Evolutionary conservation across 2,113 vertebrate genomes (phyloP).

Genomic region (Chrysemys picta): DNA sequence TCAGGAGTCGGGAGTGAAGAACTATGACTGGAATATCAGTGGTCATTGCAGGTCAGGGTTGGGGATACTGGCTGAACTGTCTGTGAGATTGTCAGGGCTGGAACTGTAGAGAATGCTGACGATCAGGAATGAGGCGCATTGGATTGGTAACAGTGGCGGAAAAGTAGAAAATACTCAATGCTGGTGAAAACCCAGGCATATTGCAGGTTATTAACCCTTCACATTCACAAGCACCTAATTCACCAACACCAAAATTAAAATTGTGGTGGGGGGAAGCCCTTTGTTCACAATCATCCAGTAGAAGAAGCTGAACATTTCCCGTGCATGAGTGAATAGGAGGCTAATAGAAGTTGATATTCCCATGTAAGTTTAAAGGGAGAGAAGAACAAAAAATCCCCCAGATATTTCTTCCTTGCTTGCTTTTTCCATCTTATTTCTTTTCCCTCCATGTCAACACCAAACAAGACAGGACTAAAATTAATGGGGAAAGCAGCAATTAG

Average conservation of each 20-base stretch:
- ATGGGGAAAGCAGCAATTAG: slow-evolving; percentile 99
- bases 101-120: neutral
- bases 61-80: neutral
- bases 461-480: slow-evolving; percentile 94
- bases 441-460: slow-evolving; percentile 87
- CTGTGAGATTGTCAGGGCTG: neutral
- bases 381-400: slow-evolving; percentile 34
- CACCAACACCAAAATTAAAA: neutral
- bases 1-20: neutral
- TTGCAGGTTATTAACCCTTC: neutral
- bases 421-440: slow-evolving; percentile 79
- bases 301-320: neutral
- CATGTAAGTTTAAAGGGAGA: slow-evolving; percentile 23
- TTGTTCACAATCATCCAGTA: neutral
- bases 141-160: neutral
- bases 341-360: slow-evolving; percentile 23
- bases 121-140: neutral
- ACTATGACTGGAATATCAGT: neutral
- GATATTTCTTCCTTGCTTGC: slow-evolving; percentile 73
- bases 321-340: neutral
- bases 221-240: neutral
- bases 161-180: neutral
- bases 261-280: neutral
- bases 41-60: fast-evolving
- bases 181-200: fast-evolving